Evolutionary conservation across 2,888 invertebrate species (phyloP).

Genomic region (Drosophila meridiana): DNA sequence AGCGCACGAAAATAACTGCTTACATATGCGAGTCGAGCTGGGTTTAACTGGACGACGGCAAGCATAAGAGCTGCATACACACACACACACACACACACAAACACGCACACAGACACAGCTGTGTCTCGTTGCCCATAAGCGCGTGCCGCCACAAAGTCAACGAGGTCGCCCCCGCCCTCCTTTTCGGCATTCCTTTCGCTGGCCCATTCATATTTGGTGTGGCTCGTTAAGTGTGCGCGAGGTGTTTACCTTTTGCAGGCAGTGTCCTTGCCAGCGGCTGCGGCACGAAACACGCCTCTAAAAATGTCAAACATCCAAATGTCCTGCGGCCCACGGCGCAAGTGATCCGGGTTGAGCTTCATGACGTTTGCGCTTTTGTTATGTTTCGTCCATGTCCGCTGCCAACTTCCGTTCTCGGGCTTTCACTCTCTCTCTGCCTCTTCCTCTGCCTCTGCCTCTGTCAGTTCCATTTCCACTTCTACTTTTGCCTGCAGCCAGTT

Average conservation of each 20-base stretch:
- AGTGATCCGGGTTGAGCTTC: constrained; percentile 19
- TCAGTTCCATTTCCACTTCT: background rate
- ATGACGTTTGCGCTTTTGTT: constrained; percentile 62
- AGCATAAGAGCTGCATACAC: constrained; percentile 26
- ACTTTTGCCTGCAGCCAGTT: constrained; percentile 26
- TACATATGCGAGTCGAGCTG: constrained; percentile 56
- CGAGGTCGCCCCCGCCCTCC: constrained; percentile 60
- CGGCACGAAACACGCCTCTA: constrained; percentile 17
- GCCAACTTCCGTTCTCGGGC: constrained; percentile 59
- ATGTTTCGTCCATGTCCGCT: constrained; percentile 40
- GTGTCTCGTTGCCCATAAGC: constrained; percentile 32
- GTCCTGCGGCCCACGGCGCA: constrained; percentile 16
- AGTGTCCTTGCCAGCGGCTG: constrained; percentile 64
- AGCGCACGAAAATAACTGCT: constrained; percentile 44
- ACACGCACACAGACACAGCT: constrained; percentile 16
- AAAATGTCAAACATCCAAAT: constrained; percentile 34
- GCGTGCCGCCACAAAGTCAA: constrained; percentile 71
- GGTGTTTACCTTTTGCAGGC: constrained; percentile 62
- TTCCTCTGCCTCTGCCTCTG: background rate
- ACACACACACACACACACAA: background rate
- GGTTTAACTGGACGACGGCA: constrained; percentile 42
- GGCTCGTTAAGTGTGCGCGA: constrained; percentile 53
- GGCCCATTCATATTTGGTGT: constrained; percentile 61
- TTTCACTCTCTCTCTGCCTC: background rate
- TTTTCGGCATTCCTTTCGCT: constrained; percentile 33